Conservation (phyloP, 2,113 vertebrate genomes). For the Mustela nigripes region DNA sequence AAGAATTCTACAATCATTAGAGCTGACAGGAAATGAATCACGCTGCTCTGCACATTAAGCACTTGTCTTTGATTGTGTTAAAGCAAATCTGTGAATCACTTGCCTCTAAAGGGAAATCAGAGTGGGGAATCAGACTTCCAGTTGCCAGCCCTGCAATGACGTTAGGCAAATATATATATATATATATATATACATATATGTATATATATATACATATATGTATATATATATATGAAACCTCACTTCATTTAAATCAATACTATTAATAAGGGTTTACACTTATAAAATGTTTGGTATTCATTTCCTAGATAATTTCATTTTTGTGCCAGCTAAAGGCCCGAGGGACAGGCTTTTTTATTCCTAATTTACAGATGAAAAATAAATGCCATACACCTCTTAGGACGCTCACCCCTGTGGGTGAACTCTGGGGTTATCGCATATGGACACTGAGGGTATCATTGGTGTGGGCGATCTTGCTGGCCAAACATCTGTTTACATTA, state of each 20-base stretch:
- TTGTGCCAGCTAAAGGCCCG: background rate
- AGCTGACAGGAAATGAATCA: background rate
- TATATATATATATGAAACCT: background rate
- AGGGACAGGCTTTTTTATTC: background rate
- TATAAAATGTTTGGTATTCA: background rate
- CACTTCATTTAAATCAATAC: background rate
- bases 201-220: no score
- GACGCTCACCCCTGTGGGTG: background rate
- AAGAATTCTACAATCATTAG: background rate
- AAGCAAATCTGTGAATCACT: background rate
- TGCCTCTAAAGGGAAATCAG: background rate
- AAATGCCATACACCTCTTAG: background rate
- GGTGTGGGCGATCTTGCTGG: background rate
- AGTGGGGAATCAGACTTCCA: background rate
- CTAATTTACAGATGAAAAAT: conserved; percentile 14
- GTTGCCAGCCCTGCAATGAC: background rate
- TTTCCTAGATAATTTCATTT: conserved; percentile 44
- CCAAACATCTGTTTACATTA: background rate
- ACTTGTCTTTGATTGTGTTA: background rate
- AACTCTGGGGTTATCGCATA: background rate
- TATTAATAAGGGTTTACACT: background rate
- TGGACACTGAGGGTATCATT: background rate
- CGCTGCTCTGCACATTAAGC: background rate
- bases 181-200: no score
- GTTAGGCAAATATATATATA: background rate